Evolutionary conservation across 2,888 invertebrate genomes (phyloP).

Genomic region (Allygus modestus): DNA sequence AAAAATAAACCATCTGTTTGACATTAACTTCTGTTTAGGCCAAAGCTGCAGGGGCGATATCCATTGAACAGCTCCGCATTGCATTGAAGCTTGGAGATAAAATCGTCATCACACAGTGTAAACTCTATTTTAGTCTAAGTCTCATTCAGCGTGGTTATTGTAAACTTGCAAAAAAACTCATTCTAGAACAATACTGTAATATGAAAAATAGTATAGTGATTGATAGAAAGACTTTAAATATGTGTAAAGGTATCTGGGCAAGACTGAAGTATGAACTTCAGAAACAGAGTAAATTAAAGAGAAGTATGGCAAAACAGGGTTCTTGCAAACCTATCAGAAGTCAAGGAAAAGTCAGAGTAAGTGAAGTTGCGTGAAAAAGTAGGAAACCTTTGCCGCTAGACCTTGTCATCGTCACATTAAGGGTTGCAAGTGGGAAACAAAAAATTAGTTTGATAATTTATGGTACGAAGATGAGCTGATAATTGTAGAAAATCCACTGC

Average conservation of each 20-base stretch:
- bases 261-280: conserved; percentile 81
- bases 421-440: no score
- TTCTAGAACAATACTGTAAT: conserved; percentile 77
- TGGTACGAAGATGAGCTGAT: no score
- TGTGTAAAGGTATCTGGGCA: conserved; percentile 93
- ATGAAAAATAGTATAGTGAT: conserved; percentile 72
- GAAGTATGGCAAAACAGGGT: neutral
- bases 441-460: no score
- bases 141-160: conserved; percentile 89
- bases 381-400: no score
- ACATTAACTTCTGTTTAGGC: conserved; percentile 73
- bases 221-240: conserved; percentile 84
- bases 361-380: no score
- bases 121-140: conserved; percentile 91
- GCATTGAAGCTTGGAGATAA: conserved; percentile 91
- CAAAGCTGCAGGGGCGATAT: conserved; percentile 92
- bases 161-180: conserved; percentile 80
- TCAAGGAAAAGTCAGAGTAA: no score
- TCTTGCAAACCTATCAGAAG: no score
- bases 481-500: no score
- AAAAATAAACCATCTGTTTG: neutral
- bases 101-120: conserved; percentile 87
- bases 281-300: neutral
- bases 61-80: conserved; percentile 88
- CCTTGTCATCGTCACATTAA: no score